Evolutionary conservation across 2,113 vertebrate species (phyloP).

Genomic region (Rhabdomys dilectus): DNA sequence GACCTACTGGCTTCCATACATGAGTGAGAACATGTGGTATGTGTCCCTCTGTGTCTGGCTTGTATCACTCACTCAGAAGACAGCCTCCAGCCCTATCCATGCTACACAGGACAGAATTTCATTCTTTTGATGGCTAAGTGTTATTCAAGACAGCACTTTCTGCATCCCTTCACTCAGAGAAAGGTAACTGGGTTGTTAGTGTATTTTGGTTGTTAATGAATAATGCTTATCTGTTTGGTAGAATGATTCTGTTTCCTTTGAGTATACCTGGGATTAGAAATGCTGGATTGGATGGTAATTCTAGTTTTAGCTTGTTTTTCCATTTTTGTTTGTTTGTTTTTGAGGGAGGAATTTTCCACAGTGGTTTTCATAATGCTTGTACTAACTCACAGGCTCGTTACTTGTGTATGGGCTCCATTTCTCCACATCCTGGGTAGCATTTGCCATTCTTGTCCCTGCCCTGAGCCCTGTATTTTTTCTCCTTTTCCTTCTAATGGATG

Average conservation of each 20-base stretch:
- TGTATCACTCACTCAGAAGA: not conserved
- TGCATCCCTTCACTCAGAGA: not conserved
- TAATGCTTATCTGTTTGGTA: not conserved
- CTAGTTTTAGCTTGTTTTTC: not conserved
- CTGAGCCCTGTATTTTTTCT: too few relatives aligned
- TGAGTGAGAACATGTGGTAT: not conserved
- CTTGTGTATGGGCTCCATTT: not conserved
- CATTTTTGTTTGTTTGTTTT: not conserved
- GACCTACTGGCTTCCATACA: not conserved
- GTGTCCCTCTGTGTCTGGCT: not conserved
- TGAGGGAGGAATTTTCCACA: not conserved
- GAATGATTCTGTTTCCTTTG: not conserved
- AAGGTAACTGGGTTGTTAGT: not conserved
- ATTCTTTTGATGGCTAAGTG: not conserved
- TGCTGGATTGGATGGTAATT: not conserved
- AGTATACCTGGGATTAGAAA: not conserved
- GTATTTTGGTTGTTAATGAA: not conserved
- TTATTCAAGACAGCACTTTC: not conserved
- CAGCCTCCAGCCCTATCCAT: not conserved
- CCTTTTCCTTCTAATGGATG: too few relatives aligned
- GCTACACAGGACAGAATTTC: not conserved
- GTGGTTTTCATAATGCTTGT: not conserved
- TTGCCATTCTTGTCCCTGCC: not conserved
- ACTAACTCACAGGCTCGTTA: not conserved
- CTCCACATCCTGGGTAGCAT: not conserved